Percentiles rank a stretch among this genome's conserved stretches.
Evolutionary conservation across 2,797 vertebrate species (phyloP).

Genomic region (Muscicapa striata): DNA sequence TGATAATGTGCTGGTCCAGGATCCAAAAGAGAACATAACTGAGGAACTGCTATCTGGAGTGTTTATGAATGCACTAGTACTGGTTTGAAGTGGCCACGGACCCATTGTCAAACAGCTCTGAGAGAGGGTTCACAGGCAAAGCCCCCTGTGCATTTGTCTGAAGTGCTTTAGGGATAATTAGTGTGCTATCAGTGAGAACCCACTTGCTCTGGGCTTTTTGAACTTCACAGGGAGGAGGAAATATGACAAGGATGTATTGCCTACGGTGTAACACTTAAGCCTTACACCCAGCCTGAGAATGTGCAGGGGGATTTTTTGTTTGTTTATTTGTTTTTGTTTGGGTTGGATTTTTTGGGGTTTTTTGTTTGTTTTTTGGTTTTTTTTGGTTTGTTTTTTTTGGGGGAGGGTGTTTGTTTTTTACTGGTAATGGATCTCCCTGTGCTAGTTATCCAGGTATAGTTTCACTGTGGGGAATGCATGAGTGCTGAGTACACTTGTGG

Average conservation of each 20-base stretch:
- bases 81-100: background rate
- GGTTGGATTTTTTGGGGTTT: too few relatives aligned
- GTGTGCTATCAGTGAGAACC: background rate
- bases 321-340: background rate
- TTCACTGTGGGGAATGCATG: background rate
- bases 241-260: background rate
- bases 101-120: background rate
- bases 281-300: background rate
- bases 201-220: background rate
- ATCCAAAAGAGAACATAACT: background rate
- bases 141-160: background rate
- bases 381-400: background rate
- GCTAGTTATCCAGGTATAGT: background rate
- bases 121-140: background rate
- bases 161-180: background rate
- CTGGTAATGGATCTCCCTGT: background rate
- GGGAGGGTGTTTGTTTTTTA: background rate
- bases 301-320: rapidly evolving
- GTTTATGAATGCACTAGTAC: background rate
- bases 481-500: background rate
- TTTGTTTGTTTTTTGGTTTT: background rate
- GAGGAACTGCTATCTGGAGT: background rate
- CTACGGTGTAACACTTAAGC: background rate
- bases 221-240: background rate
- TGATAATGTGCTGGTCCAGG: background rate